A percentile compares a stretch with the other conserved stretches of the same genome.
Evolutionary conservation across 2,113 vertebrate species (phyloP).

Genomic region (Cyrtonyx montezumae): DNA sequence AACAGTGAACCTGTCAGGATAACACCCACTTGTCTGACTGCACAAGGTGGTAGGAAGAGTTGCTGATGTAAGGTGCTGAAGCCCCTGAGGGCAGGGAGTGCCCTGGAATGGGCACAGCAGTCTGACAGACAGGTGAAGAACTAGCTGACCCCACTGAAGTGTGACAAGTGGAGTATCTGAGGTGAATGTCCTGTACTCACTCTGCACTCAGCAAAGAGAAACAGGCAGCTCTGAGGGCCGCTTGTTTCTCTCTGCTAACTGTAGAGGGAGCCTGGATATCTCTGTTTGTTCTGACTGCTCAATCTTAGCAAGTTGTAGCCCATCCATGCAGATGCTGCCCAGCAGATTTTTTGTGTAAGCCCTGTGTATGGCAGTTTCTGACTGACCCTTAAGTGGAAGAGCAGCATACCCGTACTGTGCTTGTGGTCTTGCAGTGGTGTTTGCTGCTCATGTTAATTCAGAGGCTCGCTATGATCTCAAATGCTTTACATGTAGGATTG

Average conservation of each 20-base stretch:
- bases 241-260: background rate
- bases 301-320: background rate
- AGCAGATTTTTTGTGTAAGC: background rate
- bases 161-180: background rate
- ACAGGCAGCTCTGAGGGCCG: background rate
- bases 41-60: background rate
- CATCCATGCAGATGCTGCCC: background rate
- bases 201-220: background rate
- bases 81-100: background rate
- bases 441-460: background rate
- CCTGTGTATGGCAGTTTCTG: background rate
- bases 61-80: background rate
- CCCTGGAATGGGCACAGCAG: background rate
- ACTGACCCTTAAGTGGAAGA: background rate
- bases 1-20: accelerated
- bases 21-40: background rate
- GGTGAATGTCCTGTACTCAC: background rate
- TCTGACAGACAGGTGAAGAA: background rate
- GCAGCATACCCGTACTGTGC: background rate
- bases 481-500: background rate
- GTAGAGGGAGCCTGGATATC: background rate
- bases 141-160: background rate
- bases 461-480: background rate
- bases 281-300: background rate
- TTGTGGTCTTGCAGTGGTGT: background rate